phyloP scores from a whole-genome alignment of 2,113 vertebrate genomes.

The Menura novaehollandiae region DNA sequence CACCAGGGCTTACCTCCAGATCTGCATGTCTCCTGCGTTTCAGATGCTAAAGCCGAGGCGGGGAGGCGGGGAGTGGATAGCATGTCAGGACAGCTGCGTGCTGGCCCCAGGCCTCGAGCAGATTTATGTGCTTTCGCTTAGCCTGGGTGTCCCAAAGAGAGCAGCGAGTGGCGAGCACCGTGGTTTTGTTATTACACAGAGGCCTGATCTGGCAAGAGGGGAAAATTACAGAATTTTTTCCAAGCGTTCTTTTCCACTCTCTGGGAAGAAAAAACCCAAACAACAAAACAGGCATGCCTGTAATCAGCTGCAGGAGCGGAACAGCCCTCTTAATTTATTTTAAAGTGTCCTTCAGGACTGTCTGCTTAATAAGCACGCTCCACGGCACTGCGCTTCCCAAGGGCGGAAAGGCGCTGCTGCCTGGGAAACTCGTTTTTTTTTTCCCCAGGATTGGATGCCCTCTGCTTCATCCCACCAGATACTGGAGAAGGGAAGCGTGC shows the following conservation, averaged over 20 bases:
- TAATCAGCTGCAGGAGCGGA: slow-evolving; percentile 34
- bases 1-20: slow-evolving; percentile 29
- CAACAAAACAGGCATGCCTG: not conserved
- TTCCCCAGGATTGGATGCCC: not conserved
- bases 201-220: slow-evolving; percentile 17
- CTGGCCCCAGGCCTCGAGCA: not conserved
- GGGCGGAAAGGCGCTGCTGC: slow-evolving; percentile 28
- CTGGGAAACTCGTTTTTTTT: slow-evolving; percentile 29
- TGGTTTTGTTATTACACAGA: slow-evolving; percentile 20
- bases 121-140: not conserved
- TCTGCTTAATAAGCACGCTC: slow-evolving; percentile 63
- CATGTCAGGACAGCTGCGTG: slow-evolving; percentile 4
- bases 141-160: slow-evolving; percentile 30
- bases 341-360: slow-evolving; percentile 70
- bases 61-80: not conserved
- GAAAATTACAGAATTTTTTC: slow-evolving; percentile 16
- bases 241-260: not conserved
- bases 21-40: not conserved
- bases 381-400: slow-evolving; percentile 31
- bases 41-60: not conserved
- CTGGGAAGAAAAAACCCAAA: not conserved
- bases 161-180: not conserved
- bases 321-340: slow-evolving; percentile 65
- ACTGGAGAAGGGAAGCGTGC: not conserved
- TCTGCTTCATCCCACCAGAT: not conserved